A percentile compares a stretch with the other conserved stretches of the same genome.
These are phyloP conservation scores for Acanthurus leucopareius DNA, from an alignment of 2,797 vertebrate genomes.

Conservation along the genomic window DNA sequence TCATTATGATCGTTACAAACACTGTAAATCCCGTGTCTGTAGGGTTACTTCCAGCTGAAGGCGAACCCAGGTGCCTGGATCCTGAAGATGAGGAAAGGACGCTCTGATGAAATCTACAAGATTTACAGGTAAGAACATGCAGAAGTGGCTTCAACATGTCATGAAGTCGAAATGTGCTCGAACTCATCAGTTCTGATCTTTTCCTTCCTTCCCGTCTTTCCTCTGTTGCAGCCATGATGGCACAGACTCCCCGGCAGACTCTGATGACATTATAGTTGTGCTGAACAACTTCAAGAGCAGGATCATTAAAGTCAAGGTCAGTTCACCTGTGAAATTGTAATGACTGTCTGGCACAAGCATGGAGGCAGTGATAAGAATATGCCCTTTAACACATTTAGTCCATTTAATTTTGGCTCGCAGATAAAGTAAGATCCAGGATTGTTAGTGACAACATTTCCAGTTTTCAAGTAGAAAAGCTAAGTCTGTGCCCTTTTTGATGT, in stretches of 20 bases:
- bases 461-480: background rate
- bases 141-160: background rate
- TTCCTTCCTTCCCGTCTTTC: background rate
- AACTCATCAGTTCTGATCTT: background rate
- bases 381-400: background rate
- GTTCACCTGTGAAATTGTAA: conserved; percentile 21
- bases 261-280: conserved; percentile 91
- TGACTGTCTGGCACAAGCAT: background rate
- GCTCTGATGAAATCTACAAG: conserved; percentile 98
- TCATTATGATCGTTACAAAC: background rate
- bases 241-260: conserved; percentile 94
- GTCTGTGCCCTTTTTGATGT: background rate
- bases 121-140: conserved; percentile 90
- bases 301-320: conserved; percentile 99
- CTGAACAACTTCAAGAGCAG: conserved; percentile 97
- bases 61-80: conserved; percentile 97
- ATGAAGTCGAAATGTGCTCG: conserved; percentile 2
- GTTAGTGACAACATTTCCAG: conserved; percentile 15
- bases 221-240: conserved; percentile 91
- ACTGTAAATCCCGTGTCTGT: background rate
- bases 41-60: conserved; percentile 99
- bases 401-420: background rate
- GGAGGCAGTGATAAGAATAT: conserved; percentile 1
- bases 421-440: conserved; percentile 18
- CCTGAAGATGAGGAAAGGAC: conserved; percentile 93